Evolutionary conservation across 2,888 invertebrate species (phyloP), one percentile per base, ranked within the genome.

Genomic region (Norana najaformis): DNA sequence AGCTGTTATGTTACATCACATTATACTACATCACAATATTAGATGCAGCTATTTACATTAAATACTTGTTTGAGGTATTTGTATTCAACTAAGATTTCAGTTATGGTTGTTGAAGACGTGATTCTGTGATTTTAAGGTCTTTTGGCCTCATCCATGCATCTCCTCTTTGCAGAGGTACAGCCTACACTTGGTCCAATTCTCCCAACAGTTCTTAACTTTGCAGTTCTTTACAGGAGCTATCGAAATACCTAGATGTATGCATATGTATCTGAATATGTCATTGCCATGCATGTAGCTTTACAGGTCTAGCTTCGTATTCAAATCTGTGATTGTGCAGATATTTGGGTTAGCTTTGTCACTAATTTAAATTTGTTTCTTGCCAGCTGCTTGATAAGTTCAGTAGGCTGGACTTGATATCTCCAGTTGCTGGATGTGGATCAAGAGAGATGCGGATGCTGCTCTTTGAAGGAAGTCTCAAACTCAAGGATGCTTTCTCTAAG

Each of bases 361-460:
- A 13, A 30, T 53, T 11, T 53, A 16, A 41, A 23, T 88, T 47
- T 37, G 2, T 88, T 14, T 88, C 30, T 88, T n/a, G n/a, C 11
- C 89, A 91, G 91, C 88, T 91, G 89, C 53, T 89, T 37, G 82
- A 89, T 34, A 90, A 90, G 35, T 91, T 83, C 83, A 88, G 88
- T 37, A 41, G 88, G 38, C 37, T 90, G 34, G 90, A 90, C 47
- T 69, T 90, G 16, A 82, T 98, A 92, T 95, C 95, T 13, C 97
- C 98, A 8, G 98, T 98, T 97, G 96, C 97, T 14, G 97, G 97
- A 92, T 98, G 98, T 94, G 96, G 96, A 36, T 96, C 96, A 20
- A 96, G 97, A 91, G 96, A 97, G 91, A 96, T 96, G 92, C 96
- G 99, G 37, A 96, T 97, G 92, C 96, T 99, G 30, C 96, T 98